Conservation (phyloP, 1,140 invertebrate genomes). For the Drosophila equinoxialis region DNA sequence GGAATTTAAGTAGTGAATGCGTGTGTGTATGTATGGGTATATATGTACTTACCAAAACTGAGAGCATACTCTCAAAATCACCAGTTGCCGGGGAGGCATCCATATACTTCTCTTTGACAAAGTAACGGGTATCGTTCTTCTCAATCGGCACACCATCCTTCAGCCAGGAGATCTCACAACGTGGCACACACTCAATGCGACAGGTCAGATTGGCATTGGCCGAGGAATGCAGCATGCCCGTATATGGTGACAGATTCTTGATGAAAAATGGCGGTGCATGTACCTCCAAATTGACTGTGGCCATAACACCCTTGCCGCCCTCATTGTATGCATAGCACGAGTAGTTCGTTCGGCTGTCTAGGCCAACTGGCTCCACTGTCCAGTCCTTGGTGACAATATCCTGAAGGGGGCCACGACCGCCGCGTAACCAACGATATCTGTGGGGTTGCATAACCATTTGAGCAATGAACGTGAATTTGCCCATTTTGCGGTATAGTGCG, state of each 20-base stretch:
- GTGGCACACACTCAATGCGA: slow-evolving; percentile 93
- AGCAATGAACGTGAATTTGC: slow-evolving; percentile 71
- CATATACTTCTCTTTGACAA: slow-evolving; percentile 87
- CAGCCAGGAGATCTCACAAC: slow-evolving; percentile 92
- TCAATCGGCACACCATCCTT: slow-evolving; percentile 89
- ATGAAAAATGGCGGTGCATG: slow-evolving; percentile 94
- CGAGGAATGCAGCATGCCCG: slow-evolving; percentile 87
- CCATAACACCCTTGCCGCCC: slow-evolving; percentile 90
- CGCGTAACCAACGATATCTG: slow-evolving; percentile 91
- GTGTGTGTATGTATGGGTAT: no score
- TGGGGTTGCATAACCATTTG: slow-evolving; percentile 73
- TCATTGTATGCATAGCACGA: slow-evolving; percentile 92
- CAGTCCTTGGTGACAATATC: slow-evolving; percentile 89
- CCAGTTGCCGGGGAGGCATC: slow-evolving; percentile 89
- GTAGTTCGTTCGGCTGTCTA: slow-evolving; percentile 93
- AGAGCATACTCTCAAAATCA: slow-evolving; percentile 94
- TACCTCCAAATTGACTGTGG: slow-evolving; percentile 90
- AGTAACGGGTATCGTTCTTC: slow-evolving; percentile 87
- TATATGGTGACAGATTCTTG: slow-evolving; percentile 90
- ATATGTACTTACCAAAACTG: slow-evolving; percentile 87
- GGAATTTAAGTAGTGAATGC: neutral
- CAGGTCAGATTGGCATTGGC: slow-evolving; percentile 91
- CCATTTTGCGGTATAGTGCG: slow-evolving; percentile 75
- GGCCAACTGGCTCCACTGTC: slow-evolving; percentile 90
- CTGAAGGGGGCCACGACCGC: slow-evolving; percentile 86